phyloP scores from a whole-genome alignment of 2,113 vertebrate genomes.

The Erinaceus europaeus region DNA sequence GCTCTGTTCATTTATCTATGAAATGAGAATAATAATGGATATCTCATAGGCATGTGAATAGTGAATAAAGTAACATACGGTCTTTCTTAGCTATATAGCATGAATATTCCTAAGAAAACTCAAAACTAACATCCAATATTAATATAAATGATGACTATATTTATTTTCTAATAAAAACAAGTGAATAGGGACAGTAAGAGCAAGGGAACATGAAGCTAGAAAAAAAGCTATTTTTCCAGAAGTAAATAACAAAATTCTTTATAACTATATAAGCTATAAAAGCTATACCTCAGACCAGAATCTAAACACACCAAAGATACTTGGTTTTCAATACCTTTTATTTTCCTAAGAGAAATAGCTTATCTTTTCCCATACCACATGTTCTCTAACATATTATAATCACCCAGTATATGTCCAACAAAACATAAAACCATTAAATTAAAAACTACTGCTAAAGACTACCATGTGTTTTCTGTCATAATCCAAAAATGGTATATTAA shows the following conservation, averaged over 20 bases:
- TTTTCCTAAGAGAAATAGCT: background rate
- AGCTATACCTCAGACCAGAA: background rate
- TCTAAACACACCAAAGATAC: background rate
- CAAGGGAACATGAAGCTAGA: background rate
- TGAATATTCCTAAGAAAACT: background rate
- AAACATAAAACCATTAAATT: background rate
- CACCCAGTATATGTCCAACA: background rate
- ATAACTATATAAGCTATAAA: background rate
- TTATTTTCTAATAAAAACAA: slow-evolving; percentile 26
- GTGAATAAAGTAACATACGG: background rate
- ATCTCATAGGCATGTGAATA: background rate
- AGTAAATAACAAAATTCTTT: background rate
- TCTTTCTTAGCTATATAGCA: background rate
- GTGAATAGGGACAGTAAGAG: background rate
- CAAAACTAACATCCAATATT: slow-evolving; percentile 25
- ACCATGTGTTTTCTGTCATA: background rate
- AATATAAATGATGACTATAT: background rate
- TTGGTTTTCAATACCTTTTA: background rate
- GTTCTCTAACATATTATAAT: background rate
- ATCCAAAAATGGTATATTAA: background rate
- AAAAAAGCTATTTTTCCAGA: background rate
- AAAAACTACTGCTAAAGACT: background rate
- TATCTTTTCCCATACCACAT: background rate
- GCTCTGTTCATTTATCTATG: slow-evolving; percentile 36
- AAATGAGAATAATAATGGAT: slow-evolving; percentile 39